Percentiles rank a stretch among this genome's conserved stretches.
These are phyloP conservation scores for Brachionus angularis DNA, from an alignment of 1,140 invertebrate species.

Conservation along the genomic window DNA sequence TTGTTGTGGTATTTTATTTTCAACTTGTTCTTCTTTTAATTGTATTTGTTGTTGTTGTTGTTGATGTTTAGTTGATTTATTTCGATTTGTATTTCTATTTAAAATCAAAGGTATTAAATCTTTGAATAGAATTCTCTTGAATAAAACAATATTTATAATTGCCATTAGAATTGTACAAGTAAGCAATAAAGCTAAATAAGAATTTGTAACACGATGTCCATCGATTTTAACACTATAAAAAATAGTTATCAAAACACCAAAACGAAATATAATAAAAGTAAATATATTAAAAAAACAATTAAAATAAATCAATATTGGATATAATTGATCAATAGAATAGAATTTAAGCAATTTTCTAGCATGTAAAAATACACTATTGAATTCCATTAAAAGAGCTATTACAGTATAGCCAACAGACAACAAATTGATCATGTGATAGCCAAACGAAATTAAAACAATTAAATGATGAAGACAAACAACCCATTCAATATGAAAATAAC, in stretches of 20 bases:
- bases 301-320: background rate
- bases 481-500: conserved; percentile 30
- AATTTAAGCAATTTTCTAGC: conserved; percentile 25
- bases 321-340: background rate
- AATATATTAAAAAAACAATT: conserved; percentile 1
- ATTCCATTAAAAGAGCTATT: conserved; percentile 3
- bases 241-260: background rate
- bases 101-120: background rate
- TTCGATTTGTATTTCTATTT: too few relatives aligned
- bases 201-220: conserved; percentile 7
- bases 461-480: conserved; percentile 31
- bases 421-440: conserved; percentile 24
- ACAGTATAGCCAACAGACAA: conserved; percentile 33
- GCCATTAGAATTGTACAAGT: background rate
- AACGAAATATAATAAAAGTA: conserved; percentile 33
- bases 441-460: conserved; percentile 35
- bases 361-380: conserved; percentile 38
- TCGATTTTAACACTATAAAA: conserved; percentile 3
- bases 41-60: too few relatives aligned
- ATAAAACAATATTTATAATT: conserved; percentile 35
- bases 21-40: too few relatives aligned
- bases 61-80: too few relatives aligned
- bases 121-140: conserved; percentile 13
- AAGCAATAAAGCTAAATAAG: conserved; percentile 10
- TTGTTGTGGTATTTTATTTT: too few relatives aligned